Conservation (phyloP, 2,797 vertebrate genomes). For the Potorous gilbertii region DNA sequence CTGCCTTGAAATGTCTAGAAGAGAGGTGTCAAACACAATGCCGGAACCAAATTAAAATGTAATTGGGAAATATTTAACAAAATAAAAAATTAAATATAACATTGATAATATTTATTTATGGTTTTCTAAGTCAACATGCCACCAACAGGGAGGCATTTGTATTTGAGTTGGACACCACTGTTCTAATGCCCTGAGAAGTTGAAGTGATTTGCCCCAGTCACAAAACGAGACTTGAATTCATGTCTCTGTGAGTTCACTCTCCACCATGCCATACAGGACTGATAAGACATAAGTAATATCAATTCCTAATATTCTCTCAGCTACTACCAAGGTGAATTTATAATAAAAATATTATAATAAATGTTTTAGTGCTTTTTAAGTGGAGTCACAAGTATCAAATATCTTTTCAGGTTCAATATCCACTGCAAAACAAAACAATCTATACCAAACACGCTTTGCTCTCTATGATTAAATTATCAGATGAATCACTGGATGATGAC, state of each 20-base stretch:
- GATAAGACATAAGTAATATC: constrained; percentile 20
- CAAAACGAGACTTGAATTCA: not conserved
- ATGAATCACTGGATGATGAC: not conserved
- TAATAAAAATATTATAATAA: constrained; percentile 11
- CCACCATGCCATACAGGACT: not conserved
- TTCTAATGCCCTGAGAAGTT: not conserved
- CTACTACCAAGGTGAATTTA: constrained; percentile 5
- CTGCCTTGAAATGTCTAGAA: not conserved
- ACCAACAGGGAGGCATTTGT: not conserved
- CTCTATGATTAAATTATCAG: constrained; percentile 7
- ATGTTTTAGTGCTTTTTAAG: constrained; percentile 14
- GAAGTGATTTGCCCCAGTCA: not conserved
- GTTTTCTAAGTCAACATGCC: not conserved
- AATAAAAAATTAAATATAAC: not conserved
- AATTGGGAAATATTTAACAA: not conserved
- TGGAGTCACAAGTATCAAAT: not conserved
- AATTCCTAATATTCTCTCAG: constrained; percentile 29
- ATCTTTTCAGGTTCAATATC: not conserved
- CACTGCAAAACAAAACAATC: not conserved
- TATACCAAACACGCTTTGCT: not conserved
- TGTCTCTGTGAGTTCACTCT: not conserved
- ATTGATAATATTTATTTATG: not conserved
- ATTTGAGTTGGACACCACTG: not conserved
- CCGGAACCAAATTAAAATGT: constrained; percentile 44
- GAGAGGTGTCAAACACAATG: not conserved